Base-by-base conservation (phyloP, 2,113 vertebrate genomes). In the Hemibagrus wyckioides region DNA sequence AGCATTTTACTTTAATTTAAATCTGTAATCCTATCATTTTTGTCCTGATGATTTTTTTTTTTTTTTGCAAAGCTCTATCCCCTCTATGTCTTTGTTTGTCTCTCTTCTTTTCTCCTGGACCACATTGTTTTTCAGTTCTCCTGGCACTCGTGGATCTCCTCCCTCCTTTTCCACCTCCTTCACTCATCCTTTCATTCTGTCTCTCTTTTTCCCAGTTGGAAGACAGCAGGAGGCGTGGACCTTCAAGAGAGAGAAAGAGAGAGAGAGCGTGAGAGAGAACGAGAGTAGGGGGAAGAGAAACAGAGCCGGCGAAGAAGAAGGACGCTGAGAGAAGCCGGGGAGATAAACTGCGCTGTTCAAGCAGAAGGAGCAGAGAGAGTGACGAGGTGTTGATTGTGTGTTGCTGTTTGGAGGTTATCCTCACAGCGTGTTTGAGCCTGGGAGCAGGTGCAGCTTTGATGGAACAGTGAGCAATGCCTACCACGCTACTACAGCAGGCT, bases 381-480 rank as follows among this genome's bases (percentile, higher is more conserved):
- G 63, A 59, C 54, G 5, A 86, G 80, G 59, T 52, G 81, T 76
- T 85, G 83, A 83, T 79, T 86, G 89, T 36, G 86, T 83, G 84
- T n/a, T 83, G 79, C 75, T 85, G 52, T 79, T 73, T 69, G 4
- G 75, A 89, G 88, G 75, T 79, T 84, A 90, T 88, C 86, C 88
- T 90, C 89, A 81, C 89, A 88, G 89, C 85, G 89, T 61, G 82
- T 90, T 87, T 88, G 77, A 71, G 89, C 61, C 91, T 86, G 92
- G 86, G 88, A 94, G 94, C 94, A 94, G 94, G 93, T 95, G 93
- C 92, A 89, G 90, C 90, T 93, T 94, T 93, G 91, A 95, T 94
- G 94, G 95, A 93, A 94, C 92, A 93, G 91, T 94, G 94, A 95
- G 94, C 93, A 91, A 96, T 96, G 95, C 89, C 91, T 94, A 92